phyloP scores from a whole-genome alignment of 2,888 invertebrate species.

The Patella caerulea region DNA sequence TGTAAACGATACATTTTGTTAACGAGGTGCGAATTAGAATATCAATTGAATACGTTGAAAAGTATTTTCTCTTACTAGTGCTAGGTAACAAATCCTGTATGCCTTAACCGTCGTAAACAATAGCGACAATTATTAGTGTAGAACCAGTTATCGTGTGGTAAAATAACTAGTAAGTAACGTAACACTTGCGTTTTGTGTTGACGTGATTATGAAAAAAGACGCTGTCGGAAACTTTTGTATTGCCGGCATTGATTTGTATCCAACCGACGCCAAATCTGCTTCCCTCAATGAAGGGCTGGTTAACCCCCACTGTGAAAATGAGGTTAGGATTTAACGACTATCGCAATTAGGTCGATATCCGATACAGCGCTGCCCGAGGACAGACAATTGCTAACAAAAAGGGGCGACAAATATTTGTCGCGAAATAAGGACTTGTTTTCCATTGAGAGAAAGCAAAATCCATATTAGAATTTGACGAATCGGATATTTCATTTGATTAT shows the following conservation, averaged over 20 bases:
- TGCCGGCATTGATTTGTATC: constrained; percentile 5
- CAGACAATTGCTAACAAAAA: not conserved
- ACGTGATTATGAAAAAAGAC: not conserved
- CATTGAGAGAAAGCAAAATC: not conserved
- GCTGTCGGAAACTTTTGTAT: not conserved
- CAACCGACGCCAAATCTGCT: constrained; percentile 9
- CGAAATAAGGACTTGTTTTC: not conserved
- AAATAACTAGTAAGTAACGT: not conserved
- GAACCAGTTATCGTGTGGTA: not conserved
- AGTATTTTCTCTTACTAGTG: too few species aligned
- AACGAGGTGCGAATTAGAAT: too few species aligned
- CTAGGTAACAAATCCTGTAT: too few species aligned
- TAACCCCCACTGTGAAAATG: constrained; percentile 6
- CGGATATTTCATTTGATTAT: constrained; percentile 8
- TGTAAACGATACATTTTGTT: too few species aligned
- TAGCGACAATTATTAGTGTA: too few species aligned
- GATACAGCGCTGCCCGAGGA: not conserved
- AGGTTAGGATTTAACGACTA: constrained; percentile 4
- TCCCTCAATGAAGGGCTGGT: not conserved
- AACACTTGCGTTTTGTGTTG: not conserved
- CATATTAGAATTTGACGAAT: constrained; percentile 7
- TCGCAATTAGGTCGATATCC: constrained; percentile 9
- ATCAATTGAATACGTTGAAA: too few species aligned
- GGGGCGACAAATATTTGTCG: not conserved
- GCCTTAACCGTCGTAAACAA: too few species aligned